phyloP scores from a whole-genome alignment of 2,113 vertebrate species.

The Scatophagus argus region DNA sequence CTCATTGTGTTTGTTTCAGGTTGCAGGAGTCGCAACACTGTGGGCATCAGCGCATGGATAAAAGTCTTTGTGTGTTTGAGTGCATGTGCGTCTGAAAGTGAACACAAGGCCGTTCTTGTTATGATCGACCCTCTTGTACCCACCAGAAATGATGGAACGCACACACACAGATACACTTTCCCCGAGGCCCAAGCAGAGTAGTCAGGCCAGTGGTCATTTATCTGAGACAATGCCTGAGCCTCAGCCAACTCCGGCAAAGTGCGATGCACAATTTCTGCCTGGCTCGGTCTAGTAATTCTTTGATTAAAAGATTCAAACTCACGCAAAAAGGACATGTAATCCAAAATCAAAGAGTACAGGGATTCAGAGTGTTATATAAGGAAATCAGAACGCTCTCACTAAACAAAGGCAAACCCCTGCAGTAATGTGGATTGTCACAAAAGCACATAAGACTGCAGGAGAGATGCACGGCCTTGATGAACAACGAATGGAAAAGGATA shows the following conservation, averaged over 20 bases:
- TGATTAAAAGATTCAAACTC: constrained; percentile 69
- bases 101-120: constrained; percentile 30
- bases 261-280: constrained; percentile 55
- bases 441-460: constrained; percentile 55
- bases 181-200: constrained; percentile 50
- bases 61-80: constrained; percentile 16
- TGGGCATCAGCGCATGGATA: constrained; percentile 2
- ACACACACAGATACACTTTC: constrained; percentile 5
- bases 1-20: constrained; percentile 41
- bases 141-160: constrained; percentile 15
- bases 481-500: constrained; percentile 44
- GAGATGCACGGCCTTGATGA: constrained; percentile 55
- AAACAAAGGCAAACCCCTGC: constrained; percentile 72
- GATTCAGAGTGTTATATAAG: constrained; percentile 72
- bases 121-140: constrained; percentile 13
- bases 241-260: constrained; percentile 52
- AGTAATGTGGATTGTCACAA: constrained; percentile 70
- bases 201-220: constrained; percentile 66
- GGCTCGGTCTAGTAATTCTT: constrained; percentile 51
- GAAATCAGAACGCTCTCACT: constrained; percentile 65
- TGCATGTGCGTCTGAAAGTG: constrained; percentile 23
- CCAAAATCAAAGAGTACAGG: constrained; percentile 60
- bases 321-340: constrained; percentile 58
- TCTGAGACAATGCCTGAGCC: constrained; percentile 63
- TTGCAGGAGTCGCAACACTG: constrained; percentile 4